Base-by-base conservation (phyloP, 2,797 vertebrate species). In the Amphiprion clarkii region DNA sequence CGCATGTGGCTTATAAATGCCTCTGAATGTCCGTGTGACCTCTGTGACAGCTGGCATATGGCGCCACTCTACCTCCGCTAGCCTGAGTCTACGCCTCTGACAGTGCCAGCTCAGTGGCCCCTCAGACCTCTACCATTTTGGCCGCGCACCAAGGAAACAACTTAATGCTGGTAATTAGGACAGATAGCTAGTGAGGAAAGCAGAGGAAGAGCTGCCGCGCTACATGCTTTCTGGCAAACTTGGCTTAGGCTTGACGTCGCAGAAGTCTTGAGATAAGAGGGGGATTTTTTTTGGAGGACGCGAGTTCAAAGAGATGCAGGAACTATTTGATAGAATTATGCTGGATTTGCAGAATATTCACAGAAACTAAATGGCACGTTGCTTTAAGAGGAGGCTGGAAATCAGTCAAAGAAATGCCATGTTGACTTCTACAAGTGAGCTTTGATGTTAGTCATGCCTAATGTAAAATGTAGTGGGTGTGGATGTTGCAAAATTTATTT, bases 31-130 rank as follows among this genome's bases (percentile, higher is more conserved):
- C 80, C 11, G 33, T 52, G 73, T 75, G 85, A 87, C 82, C 87
- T 86, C 79, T 87, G 69, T 88, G 89, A 87, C 85, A 85, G 90
- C 85, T 82, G 92, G 81, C 90, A 92, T 91, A 90, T 83, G 85
- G 82, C 64, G 70, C 42, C 67, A 9, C 79, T 88, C 79, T 25
- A 82, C 83, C 78, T 83, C 84, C 72, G 79, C 67, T 65, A 88
- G 82, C 71, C 76, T 2, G 62, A 81, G 78, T 69, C 80, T 27
- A 56, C 33, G 79, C 82, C 79, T 71, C 76, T 81, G 77, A 87
- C 87, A 68, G 85, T 13, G 71, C 74, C 83, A 84, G 78, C 87
- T 64, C 78, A 33, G 79, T 74, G 62, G 83, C 84, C 82, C 87
- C 74, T 82, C 71, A 85, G 85, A 90, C 88, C 85, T 85, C 88